Evolutionary conservation across 1,140 invertebrate species (phyloP), one percentile per base, ranked within the genome.

Genomic region (Papilio polytes): DNA sequence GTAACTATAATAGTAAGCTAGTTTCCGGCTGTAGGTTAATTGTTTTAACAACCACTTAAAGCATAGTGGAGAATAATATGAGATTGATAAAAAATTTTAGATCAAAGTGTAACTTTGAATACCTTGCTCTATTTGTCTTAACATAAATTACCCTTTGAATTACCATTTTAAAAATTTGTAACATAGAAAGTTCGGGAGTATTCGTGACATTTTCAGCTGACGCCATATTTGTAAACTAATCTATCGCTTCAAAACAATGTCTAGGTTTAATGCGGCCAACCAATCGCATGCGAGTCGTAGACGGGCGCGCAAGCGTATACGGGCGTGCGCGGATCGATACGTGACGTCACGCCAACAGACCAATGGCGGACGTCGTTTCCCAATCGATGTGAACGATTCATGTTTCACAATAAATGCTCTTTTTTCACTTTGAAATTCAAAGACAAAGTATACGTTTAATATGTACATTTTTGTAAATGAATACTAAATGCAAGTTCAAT

Each of bases 281-380:
- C 93, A 93, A 94, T 93, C 78, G 85, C 84, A 85, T 86, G 79
- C 76, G 76, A 84, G 89, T 73, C 80, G 48, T 44, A 13, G 3
- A 1, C 12, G 41, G 73, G 73, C 80, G 83, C 93, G 93, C 93
- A 93, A 93, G 93, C 93, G 93, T 89, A 89, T 79, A 80, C 87
- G 91, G 90, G 88, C 88, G 92, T 86, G 90, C 81, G 76, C 81
- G 83, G 92, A 89, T 94, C 92, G 92, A 93, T 94, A 93, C 41
- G 89, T 93, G 92, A 94, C 92, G 93, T 94, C 92, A 94, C 92
- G 74, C 51, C 80, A 81, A 82, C 82, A 83, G 85, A 87, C 91
- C 92, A 93, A 94, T 94, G 92, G 90, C 92, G 91, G n/a, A 84
- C 87, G 90, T 84, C 89, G 90, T 87, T 84, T 88, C 80, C 89